A percentile compares a stretch with the other conserved stretches of the same genome.
Conservation (phyloP, 2,113 vertebrate genomes). For the Gallinago paraguaiae region DNA sequence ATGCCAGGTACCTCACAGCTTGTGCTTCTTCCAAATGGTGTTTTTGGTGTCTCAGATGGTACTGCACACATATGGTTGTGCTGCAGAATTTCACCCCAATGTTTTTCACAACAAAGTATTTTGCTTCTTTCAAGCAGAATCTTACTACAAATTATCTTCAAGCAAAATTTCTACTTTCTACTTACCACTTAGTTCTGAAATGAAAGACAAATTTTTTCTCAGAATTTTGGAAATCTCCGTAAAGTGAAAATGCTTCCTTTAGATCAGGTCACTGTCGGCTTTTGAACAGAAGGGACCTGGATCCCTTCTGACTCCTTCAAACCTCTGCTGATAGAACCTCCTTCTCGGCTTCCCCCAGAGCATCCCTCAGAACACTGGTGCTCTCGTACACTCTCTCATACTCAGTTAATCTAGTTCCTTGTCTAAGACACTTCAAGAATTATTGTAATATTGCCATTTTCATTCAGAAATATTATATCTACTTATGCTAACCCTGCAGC, state of each 20-base stretch:
- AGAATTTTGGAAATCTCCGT: neutral
- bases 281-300: neutral
- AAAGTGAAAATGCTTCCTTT: neutral
- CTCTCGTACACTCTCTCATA: neutral
- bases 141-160: neutral
- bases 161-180: neutral
- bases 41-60: neutral
- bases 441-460: neutral
- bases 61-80: neutral
- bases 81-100: neutral
- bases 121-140: neutral
- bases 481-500: neutral
- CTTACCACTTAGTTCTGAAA: neutral
- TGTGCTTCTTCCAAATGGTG: neutral
- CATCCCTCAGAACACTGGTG: neutral
- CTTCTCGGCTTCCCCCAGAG: neutral
- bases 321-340: neutral
- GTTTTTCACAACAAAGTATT: neutral
- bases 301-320: neutral
- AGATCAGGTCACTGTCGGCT: neutral
- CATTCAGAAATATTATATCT: slow-evolving; percentile 1
- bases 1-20: neutral
- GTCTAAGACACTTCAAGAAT: neutral
- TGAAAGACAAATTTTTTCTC: neutral
- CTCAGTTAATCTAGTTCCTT: neutral